Evolutionary conservation across 1,140 invertebrate genomes (phyloP).

Genomic region (Drusus annulatus): DNA sequence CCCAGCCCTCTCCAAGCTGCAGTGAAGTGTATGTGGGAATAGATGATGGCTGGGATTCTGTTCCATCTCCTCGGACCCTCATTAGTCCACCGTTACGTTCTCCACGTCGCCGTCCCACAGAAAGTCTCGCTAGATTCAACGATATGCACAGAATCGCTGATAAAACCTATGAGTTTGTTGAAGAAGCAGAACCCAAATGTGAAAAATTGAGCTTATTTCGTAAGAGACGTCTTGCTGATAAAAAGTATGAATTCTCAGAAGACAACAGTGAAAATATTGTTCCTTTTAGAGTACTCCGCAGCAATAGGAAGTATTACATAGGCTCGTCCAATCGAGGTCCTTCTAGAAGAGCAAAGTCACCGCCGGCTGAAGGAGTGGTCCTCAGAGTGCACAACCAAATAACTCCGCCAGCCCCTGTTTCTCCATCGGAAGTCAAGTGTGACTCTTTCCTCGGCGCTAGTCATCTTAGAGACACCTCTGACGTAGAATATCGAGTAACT

Average conservation of each 20-base stretch:
- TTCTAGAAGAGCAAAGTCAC: conserved; percentile 65
- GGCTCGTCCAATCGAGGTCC: conserved; percentile 64
- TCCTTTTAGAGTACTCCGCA: conserved; percentile 76
- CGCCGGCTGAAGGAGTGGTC: conserved; percentile 66
- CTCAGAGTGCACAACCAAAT: conserved; percentile 69
- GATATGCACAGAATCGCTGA: conserved; percentile 77
- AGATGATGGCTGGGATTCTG: conserved; percentile 70
- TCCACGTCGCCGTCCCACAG: conserved; percentile 66
- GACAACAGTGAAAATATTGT: conserved; percentile 89
- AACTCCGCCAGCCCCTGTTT: conserved; percentile 63
- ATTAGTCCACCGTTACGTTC: conserved; percentile 69
- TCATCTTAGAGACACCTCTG: conserved; percentile 63
- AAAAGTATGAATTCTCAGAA: conserved; percentile 93
- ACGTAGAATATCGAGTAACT: conserved; percentile 68
- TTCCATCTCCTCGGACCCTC: conserved; percentile 68
- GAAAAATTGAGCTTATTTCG: conserved; percentile 87
- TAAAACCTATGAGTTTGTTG: conserved; percentile 89
- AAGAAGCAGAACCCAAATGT: conserved; percentile 83
- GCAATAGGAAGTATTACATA: conserved; percentile 70
- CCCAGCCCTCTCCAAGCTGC: conserved; percentile 58
- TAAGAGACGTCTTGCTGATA: conserved; percentile 87
- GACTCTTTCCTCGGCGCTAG: conserved; percentile 58
- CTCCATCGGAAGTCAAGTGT: conserved; percentile 62
- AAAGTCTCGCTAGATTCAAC: conserved; percentile 70
- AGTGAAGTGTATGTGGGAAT: conserved; percentile 68